Base-by-base conservation (phyloP, 1,140 invertebrate species). In the Hetaerina americana region DNA sequence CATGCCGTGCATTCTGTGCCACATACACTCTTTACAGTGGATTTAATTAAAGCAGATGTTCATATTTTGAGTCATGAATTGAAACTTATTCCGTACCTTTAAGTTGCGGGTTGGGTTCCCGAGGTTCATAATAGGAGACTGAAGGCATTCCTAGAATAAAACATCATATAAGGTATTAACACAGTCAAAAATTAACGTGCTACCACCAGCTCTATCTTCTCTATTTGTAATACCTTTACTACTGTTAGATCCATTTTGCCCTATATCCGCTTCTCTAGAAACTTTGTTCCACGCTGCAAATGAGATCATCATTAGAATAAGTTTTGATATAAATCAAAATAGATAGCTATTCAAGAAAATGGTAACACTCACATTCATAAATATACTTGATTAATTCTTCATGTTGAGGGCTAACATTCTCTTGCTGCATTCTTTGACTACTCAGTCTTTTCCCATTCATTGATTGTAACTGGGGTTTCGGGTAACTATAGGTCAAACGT, bases 371-470 rank as follows among this genome's bases (percentile, higher is more conserved):
- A 83, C 82, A 83, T 66, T 84, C 83, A 77, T 77, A 82, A 66
- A 85, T 83, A 68, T 83, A 85, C 75, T 82, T 84, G 26, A 85
- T 84, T 72, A 85, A 77, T 72, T 85, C 84, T 75, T 83, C 82
- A 75, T 85, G 83, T 72, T 85, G 83, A 8, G 83, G 78, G 69
- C 79, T 76, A 27, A 79, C 77, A 73, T 81, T 79, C 80, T 75
- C 80, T 78, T 26, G 75, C 75, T n/a, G 70, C 69, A 28, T 73
- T 71, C 70, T 73, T 73, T 75, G 69, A 79, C 76, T 69, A 81
- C 79, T 1, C 69, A 77, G 77, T 75, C 81, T 80, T 75, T 83
- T 84, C 6, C 82, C 82, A 78, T 83, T 84, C 78, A 82, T 80
- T 0, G 81, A 57, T 57, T 57, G 40, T 12, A 57, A 57, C 22